Evolutionary conservation across 2,113 vertebrate genomes (phyloP).

Genomic region (Sebastes fasciatus): DNA sequence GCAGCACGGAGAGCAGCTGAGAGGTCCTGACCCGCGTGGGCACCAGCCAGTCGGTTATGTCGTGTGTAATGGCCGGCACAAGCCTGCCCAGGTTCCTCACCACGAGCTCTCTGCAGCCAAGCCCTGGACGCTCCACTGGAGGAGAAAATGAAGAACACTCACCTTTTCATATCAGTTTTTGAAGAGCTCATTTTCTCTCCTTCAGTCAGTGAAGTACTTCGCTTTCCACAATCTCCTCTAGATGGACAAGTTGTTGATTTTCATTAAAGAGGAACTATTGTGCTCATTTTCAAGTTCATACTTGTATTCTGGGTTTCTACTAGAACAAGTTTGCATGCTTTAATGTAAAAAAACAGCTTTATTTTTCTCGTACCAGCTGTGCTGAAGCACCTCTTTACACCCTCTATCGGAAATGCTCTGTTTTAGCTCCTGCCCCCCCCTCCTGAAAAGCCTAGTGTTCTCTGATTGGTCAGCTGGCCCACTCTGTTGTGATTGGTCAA

Average conservation of each 20-base stretch:
- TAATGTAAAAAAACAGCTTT: too few relatives aligned
- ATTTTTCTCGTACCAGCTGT: too few relatives aligned
- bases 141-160: not conserved
- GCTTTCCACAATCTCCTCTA: not conserved
- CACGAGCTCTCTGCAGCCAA: conserved; percentile 96
- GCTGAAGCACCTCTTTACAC: too few relatives aligned
- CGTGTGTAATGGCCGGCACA: conserved; percentile 89
- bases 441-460: too few relatives aligned
- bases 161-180: not conserved
- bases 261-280: not conserved
- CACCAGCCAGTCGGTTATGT: conserved; percentile 92
- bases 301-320: too few relatives aligned
- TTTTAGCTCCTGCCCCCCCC: too few relatives aligned
- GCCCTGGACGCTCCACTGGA: conserved; percentile 87
- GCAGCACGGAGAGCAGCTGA: conserved; percentile 87
- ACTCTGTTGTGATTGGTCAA: too few relatives aligned
- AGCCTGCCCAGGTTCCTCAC: conserved; percentile 91
- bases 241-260: not conserved
- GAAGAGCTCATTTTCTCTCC: not conserved
- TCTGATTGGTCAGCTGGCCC: too few relatives aligned
- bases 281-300: too few relatives aligned
- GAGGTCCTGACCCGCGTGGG: conserved; percentile 90
- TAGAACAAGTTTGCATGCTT: too few relatives aligned
- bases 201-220: not conserved
- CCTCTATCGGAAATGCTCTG: too few relatives aligned